phyloP scores from a whole-genome alignment of 2,113 vertebrate species.

The Amazona vittata region DNA sequence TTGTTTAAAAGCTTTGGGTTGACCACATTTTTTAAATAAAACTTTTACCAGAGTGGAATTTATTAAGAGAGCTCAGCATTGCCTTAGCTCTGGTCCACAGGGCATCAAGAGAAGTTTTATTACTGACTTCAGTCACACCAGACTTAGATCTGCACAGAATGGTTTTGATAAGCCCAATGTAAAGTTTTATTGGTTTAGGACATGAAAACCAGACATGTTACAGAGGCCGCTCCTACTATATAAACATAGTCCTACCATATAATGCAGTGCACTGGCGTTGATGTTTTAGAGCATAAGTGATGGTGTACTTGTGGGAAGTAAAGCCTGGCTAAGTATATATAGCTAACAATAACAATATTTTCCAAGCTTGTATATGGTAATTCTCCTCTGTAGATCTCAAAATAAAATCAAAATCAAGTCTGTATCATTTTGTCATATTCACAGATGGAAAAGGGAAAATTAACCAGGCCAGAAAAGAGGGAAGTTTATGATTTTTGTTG shows the following conservation, averaged over 20 bases:
- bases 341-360: neutral
- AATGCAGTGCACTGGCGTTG: neutral
- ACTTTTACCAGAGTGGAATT: constrained; percentile 52
- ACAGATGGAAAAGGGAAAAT: constrained; percentile 10
- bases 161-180: constrained; percentile 54
- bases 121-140: constrained; percentile 41
- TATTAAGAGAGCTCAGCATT: constrained; percentile 53
- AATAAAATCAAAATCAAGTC: neutral
- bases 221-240: neutral
- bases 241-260: constrained; percentile 12
- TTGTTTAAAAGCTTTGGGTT: constrained; percentile 52
- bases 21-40: constrained; percentile 67
- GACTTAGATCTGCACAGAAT: constrained; percentile 39
- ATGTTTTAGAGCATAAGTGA: neutral
- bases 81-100: constrained; percentile 16
- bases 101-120: constrained; percentile 44
- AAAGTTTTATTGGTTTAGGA: constrained; percentile 64
- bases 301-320: neutral
- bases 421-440: neutral
- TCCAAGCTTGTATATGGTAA: neutral
- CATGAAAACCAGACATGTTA: constrained; percentile 32
- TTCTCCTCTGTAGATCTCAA: neutral
- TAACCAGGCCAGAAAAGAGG: neutral
- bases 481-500: neutral
- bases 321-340: constrained; percentile 3